Evolutionary conservation across 2,888 invertebrate genomes (phyloP).

Genomic region (Pocota personata): DNA sequence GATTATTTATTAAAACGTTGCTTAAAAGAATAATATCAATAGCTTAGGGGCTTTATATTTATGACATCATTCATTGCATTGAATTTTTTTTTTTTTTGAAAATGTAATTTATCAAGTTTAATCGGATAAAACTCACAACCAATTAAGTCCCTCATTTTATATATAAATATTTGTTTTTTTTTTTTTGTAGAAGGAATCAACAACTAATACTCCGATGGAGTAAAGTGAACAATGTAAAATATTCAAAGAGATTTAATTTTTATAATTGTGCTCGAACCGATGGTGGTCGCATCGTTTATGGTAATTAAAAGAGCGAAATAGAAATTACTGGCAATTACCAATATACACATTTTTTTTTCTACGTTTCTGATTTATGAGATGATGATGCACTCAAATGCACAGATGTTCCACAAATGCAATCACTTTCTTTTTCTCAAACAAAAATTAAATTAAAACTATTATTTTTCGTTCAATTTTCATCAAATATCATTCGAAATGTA

Average conservation of each 20-base stretch:
- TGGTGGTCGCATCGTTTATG: conserved; percentile 66
- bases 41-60: background rate
- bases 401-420: conserved; percentile 39
- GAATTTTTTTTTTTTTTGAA: background rate
- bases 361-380: conserved; percentile 22
- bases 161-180: background rate
- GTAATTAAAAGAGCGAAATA: conserved; percentile 52
- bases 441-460: background rate
- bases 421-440: conserved; percentile 37
- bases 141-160: background rate
- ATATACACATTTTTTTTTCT: conserved; percentile 31
- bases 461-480: conserved; percentile 7
- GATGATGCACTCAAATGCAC: conserved; percentile 64
- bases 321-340: conserved; percentile 34
- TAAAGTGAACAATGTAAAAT: conserved; percentile 57
- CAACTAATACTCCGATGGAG: conserved; percentile 69
- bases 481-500: conserved; percentile 8
- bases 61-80: background rate
- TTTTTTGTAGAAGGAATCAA: conserved; percentile 61
- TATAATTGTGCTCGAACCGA: conserved; percentile 63
- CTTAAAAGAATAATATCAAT: background rate
- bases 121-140: background rate
- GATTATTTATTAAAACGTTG: background rate
- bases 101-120: background rate
- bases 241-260: conserved; percentile 56